These are phyloP conservation scores for Neuroterus valhalla DNA, from an alignment of 1,140 invertebrate species.

Conservation along the genomic window DNA sequence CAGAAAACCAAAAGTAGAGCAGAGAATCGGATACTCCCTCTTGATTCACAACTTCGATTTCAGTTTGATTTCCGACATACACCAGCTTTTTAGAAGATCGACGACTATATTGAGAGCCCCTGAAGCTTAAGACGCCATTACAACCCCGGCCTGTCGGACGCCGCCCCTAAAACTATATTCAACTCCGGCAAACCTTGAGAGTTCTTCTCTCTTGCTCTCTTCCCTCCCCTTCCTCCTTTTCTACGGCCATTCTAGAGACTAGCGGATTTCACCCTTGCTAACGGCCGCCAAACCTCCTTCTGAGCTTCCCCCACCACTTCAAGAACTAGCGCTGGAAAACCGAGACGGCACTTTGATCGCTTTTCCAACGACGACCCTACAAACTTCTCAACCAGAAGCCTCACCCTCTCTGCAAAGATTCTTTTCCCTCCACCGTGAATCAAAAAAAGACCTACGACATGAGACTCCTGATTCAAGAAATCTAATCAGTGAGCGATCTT, in stretches of 20 bases:
- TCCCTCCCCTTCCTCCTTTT: constrained; percentile 34
- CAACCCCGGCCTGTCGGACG: constrained; percentile 68
- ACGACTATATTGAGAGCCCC: constrained; percentile 63
- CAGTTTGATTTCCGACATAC: background rate
- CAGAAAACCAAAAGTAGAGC: background rate
- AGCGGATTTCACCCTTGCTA: constrained; percentile 50
- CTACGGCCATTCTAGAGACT: constrained; percentile 34
- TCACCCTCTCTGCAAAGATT: constrained; percentile 44
- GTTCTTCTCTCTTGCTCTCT: constrained; percentile 61
- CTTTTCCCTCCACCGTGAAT: constrained; percentile 33
- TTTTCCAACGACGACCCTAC: constrained; percentile 54
- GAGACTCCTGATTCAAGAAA: background rate
- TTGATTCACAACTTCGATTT: constrained; percentile 15
- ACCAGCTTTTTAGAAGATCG: background rate
- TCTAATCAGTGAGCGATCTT: too few relatives aligned
- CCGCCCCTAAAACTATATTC: constrained; percentile 75
- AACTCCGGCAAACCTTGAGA: constrained; percentile 73
- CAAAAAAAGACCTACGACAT: background rate
- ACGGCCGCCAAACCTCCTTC: constrained; percentile 51
- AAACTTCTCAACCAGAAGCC: constrained; percentile 54
- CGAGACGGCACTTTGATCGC: constrained; percentile 68
- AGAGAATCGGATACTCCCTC: background rate
- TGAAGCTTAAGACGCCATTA: constrained; percentile 75
- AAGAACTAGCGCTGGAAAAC: constrained; percentile 53
- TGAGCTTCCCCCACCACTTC: constrained; percentile 39